phyloP scores from a whole-genome alignment of 2,113 vertebrate genomes.

The Crotalus helleri region DNA sequence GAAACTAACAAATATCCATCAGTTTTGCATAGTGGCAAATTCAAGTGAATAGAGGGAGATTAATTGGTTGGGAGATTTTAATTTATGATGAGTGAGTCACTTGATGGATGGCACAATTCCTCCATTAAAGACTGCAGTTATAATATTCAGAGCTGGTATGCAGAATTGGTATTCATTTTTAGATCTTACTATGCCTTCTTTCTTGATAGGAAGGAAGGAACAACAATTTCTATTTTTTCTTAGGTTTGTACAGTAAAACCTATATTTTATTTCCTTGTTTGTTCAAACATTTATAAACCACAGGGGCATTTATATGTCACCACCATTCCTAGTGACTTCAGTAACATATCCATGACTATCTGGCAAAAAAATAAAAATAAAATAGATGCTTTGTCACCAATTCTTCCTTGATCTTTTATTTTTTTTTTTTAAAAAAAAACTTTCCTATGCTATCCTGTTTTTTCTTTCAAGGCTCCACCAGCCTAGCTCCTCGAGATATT shows the following conservation, averaged over 20 bases:
- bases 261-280: not conserved
- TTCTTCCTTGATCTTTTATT: not conserved
- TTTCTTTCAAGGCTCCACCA: not conserved
- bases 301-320: not conserved
- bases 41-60: not conserved
- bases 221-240: too few species aligned
- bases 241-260: not conserved
- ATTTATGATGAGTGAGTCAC: not conserved
- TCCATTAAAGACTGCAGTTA: not conserved
- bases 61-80: not conserved
- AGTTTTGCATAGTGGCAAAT: not conserved
- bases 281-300: not conserved
- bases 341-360: not conserved
- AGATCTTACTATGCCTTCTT: too few species aligned
- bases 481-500: not conserved
- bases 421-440: not conserved
- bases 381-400: not conserved
- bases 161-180: not conserved
- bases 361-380: not conserved
- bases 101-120: not conserved
- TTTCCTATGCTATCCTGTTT: not conserved
- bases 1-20: not conserved
- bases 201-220: not conserved
- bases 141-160: not conserved
- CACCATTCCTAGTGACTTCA: not conserved